phyloP scores from a whole-genome alignment of 2,113 vertebrate species.

The Clupea harengus region DNA sequence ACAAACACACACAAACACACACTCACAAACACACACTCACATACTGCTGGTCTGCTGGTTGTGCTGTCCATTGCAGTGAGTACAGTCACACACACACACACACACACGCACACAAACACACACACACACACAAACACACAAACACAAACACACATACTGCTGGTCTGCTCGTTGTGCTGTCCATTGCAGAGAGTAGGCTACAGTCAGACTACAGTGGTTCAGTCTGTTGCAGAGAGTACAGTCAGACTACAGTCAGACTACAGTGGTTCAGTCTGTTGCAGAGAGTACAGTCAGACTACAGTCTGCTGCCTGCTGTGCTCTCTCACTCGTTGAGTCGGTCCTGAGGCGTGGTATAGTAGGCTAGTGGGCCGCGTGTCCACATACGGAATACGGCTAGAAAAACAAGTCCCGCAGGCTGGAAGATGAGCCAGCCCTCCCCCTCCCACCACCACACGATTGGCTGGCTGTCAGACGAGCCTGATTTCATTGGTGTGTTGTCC shows the following conservation, averaged over 20 bases:
- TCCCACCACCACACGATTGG: slow-evolving; percentile 49
- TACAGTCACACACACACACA: not conserved
- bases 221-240: too few species aligned
- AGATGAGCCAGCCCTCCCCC: slow-evolving; percentile 42
- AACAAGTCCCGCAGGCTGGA: slow-evolving; percentile 29
- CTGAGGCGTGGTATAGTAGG: slow-evolving; percentile 30
- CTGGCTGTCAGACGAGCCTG: not conserved
- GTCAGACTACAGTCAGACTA: not conserved
- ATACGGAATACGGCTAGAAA: slow-evolving; percentile 27
- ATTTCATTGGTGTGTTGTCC: slow-evolving; percentile 52
- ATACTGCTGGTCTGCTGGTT: too few species aligned
- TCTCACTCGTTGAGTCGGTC: not conserved
- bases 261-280: not conserved
- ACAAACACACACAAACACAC: too few species aligned
- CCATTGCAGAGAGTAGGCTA: too few species aligned
- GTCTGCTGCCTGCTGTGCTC: not conserved
- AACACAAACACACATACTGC: not conserved
- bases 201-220: too few species aligned
- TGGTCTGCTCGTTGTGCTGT: too few species aligned
- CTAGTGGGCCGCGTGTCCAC: slow-evolving; percentile 21
- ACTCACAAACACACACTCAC: too few species aligned
- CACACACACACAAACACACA: not conserved
- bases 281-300: not conserved
- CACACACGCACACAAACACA: not conserved
- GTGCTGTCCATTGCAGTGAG: too few species aligned